Evolutionary conservation across 2,113 vertebrate genomes (phyloP), one percentile per base, ranked within the genome.

Genomic region (Sclerurus mexicanus): DNA sequence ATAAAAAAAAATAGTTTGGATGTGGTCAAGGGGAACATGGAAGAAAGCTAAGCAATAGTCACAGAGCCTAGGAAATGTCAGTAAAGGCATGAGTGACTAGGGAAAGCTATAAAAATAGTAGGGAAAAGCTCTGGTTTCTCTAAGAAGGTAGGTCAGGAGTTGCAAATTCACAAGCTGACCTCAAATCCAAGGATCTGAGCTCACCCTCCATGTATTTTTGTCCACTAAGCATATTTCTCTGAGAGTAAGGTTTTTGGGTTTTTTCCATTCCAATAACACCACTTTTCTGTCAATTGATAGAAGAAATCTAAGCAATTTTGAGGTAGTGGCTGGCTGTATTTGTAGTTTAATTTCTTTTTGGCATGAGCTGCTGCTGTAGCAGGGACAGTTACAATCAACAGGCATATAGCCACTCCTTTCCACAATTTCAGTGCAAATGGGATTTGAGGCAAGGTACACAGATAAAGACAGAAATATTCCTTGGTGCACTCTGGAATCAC

Each of bases 41-140:
- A 93, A 83, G 67, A 92, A 95, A 81, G 68, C 52, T 93, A 73
- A 95, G 47, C 42, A 93, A 92, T 50, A 93, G 37, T 84, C 72
- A 84, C 14, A 77, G 50, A 84, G 10, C 25, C n/a, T 50, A 69
- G 42, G 8, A 89, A 91, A 89, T 71, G 28, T 37, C 74, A 77
- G 35, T 46, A 55, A 77, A 83, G 30, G 9, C 7, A 55, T 62
- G 76, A 81, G 44, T 27, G 66, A 23, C 28, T 92, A 82, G 56
- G 44, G 89, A 85, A 75, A 85, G 31, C 44, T 87, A 56, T 59
- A 64, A 92, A 92, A 95, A 89, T 56, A 78, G 22, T 13, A 60
- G 13, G 8, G 47, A 37, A 84, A 86, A 81, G 6, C 39, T 92
- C 39, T 77, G 7, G 21, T 85, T 91, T 94, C 74, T 89, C 40